A percentile compares a stretch with the other conserved stretches of the same genome.
Conservation (phyloP, 2,797 vertebrate genomes). For the Setipinna tenuifilis region DNA sequence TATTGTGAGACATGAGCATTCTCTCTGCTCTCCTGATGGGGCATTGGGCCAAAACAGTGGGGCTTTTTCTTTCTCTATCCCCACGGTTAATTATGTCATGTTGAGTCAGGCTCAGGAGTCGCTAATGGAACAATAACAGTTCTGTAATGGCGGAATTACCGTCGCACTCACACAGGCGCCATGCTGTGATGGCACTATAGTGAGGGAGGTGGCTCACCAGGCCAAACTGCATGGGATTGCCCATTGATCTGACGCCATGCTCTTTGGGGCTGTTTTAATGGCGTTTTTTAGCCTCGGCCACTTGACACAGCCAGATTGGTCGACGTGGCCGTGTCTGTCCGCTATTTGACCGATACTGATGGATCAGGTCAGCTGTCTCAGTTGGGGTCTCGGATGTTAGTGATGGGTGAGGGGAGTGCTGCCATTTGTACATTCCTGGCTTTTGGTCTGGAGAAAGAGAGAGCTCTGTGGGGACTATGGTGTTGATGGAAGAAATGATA, state of each 20-base stretch:
- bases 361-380: not conserved
- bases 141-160: slow-evolving; percentile 9
- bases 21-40: not conserved
- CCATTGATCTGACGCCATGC: not conserved
- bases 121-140: slow-evolving; percentile 16
- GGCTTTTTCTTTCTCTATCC: not conserved
- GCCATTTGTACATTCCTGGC: not conserved
- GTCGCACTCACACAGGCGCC: not conserved
- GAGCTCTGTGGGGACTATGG: not conserved
- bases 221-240: not conserved
- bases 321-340: not conserved
- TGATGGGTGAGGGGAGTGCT: not conserved
- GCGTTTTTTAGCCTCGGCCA: not conserved
- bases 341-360: not conserved
- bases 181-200: slow-evolving; percentile 1
- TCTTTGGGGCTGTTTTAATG: slow-evolving; percentile 16
- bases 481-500: not conserved
- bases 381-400: not conserved
- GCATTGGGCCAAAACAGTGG: not conserved
- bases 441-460: not conserved
- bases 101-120: not conserved
- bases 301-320: not conserved
- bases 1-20: not conserved
- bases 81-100: not conserved
- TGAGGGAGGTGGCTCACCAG: not conserved